Evolutionary conservation across 2,888 invertebrate species (phyloP).

Genomic region (Ferdinandea cuprea): DNA sequence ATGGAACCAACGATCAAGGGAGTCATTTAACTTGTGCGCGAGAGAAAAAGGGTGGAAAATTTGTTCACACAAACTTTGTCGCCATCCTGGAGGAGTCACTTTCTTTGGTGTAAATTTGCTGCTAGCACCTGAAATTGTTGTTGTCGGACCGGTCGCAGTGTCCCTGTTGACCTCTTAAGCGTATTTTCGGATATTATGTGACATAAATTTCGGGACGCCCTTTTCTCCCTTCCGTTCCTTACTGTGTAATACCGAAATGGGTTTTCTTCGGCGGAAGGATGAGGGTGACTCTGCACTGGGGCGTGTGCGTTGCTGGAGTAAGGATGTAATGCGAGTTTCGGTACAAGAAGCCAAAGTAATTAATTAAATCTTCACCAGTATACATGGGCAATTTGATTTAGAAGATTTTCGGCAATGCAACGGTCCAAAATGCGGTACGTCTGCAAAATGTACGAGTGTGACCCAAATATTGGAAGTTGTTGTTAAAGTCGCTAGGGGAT

Average conservation of each 20-base stretch:
- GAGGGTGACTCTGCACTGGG: too few relatives aligned
- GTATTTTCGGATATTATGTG: slow-evolving; percentile 62
- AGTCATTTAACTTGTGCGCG: slow-evolving; percentile 56
- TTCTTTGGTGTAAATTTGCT: slow-evolving; percentile 34
- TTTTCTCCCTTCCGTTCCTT: not conserved
- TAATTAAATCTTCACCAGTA: slow-evolving; percentile 39
- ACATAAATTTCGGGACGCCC: slow-evolving; percentile 47
- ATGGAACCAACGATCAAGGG: slow-evolving; percentile 43
- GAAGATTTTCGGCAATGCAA: not conserved
- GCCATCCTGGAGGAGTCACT: slow-evolving; percentile 36
- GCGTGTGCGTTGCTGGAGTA: too few relatives aligned
- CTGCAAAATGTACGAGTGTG: not conserved
- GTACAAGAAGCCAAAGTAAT: slow-evolving; percentile 51
- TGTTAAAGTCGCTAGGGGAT: not conserved
- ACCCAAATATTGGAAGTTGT: not conserved
- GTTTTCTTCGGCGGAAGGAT: too few relatives aligned
- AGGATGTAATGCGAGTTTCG: slow-evolving; percentile 38
- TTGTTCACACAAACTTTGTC: slow-evolving; percentile 57
- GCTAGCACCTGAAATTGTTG: slow-evolving; percentile 34
- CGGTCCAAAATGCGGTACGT: not conserved
- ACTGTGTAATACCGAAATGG: not conserved
- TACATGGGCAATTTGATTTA: slow-evolving; percentile 26
- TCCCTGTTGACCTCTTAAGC: slow-evolving; percentile 60
- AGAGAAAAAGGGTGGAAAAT: slow-evolving; percentile 56
- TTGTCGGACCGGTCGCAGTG: slow-evolving; percentile 35